Base-by-base conservation (phyloP, 2,113 vertebrate genomes). In the Syngnathus typhle region DNA sequence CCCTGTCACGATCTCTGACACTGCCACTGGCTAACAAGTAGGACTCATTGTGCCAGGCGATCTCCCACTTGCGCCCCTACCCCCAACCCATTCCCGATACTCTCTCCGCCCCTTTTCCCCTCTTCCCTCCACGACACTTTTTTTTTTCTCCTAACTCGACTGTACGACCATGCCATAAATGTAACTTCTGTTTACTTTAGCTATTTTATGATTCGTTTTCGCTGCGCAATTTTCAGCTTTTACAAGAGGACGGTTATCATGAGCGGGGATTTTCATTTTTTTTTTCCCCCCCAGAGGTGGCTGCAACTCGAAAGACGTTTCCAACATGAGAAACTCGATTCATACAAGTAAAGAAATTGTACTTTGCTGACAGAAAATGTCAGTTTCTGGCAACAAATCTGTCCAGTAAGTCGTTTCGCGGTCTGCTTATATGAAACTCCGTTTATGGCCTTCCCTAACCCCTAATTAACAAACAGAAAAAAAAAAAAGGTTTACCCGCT, bases 1-100 rank as follows among this genome's bases (percentile, higher is more conserved):
- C 88, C 85, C 88, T 90, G 89, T 91, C 90, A 90, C 82, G 82
- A 89, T 90, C 84, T 81, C 80, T 90, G 86, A 91, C 90, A 89
- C 89, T 85, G 87, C 88, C 90, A 91, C 88, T 88, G 84, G 86
- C 90, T 88, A 91, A 91, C 88, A 90, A 91, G 90, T 89, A 87
- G 85, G 78, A 88, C 84, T 88, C 83, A 89, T 88, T 89, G 86
- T 88, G 86, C 85, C 82, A 85, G 77, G 84, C 88, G 23, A 84
- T 85, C 82, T 79, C 82, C 79, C 78, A 81, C 79, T 87, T 18
- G 39, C 21, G 23, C 36, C 18, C 69, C 41, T 61, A 69, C 49
- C 51, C 74, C 77, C 56, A 73, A 67, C 64, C 76, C 55, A 7
- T 69, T 61, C 73, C 13, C 61, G 15, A 63, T 63, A 46, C 21